Evolutionary conservation across 2,888 invertebrate species (phyloP), one percentile per base, ranked within the genome.

Genomic region (Cheilosia variabilis): DNA sequence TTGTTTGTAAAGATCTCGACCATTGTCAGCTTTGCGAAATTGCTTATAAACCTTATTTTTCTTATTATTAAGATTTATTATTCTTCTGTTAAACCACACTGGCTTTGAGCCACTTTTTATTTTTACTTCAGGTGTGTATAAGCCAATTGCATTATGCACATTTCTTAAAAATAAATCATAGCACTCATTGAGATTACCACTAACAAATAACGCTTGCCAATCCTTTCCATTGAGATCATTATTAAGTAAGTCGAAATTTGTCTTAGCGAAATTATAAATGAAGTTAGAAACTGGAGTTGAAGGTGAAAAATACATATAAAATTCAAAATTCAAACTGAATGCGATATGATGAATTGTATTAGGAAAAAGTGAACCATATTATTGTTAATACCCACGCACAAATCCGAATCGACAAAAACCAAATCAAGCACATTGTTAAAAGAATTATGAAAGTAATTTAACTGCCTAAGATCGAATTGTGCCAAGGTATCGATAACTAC

Each of bases 11-110:
- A 57, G 57, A 4, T 34, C 34, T 2, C 7, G 19, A 37, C 19
- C 22, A 19, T 19, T 41, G n/a, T 31, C n/a, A 31, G 55, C 37
- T 19, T 19, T 57, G 17, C 37, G 37, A 57, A 57, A 57, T 31
- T 17, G 57, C 37, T 37, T 57, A 17, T 57, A 57, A 4, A 34
- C 57, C 17, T 57, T 57, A 17, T 57, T 53, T 27, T 53, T 53
- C 13, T 0, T 55, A 15, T 22, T 53, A 19, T 24, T 15, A 2
- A 24, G 15, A 53, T 57, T 37, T 7, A 17, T n/a, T n/a, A n/a
- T 19, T 34, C 31, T 17, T 37, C 19, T 41, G 13, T 19, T 58
- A 19, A 41, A 17, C 41, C 58, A 41, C 2, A 13, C 4, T 9
- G 58, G 41, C 13, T 31, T 34, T n/a, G 3, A 43, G n/a, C n/a